Conservation (phyloP, 2,797 vertebrate genomes). For the Vireo griseus region DNA sequence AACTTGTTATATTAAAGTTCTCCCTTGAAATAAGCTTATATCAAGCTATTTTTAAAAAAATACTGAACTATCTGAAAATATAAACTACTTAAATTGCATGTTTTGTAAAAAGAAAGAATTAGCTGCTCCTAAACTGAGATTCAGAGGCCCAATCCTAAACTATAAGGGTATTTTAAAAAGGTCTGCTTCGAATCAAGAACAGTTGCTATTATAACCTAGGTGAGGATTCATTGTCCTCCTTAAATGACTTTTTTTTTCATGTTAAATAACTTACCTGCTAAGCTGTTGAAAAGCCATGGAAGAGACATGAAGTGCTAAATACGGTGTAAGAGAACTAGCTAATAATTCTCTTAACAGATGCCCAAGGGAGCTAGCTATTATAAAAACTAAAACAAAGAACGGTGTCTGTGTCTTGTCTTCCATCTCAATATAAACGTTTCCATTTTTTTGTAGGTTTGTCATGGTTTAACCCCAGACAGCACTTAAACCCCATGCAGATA, state of each 20-base stretch:
- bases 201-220: background rate
- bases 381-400: background rate
- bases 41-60: background rate
- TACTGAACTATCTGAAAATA: background rate
- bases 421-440: background rate
- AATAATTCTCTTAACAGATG: background rate
- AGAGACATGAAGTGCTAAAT: background rate
- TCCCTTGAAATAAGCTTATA: background rate
- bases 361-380: background rate
- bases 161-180: accelerated
- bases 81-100: background rate
- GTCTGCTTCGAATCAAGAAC: background rate
- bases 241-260: background rate
- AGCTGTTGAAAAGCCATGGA: background rate
- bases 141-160: background rate
- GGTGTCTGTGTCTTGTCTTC: background rate
- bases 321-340: background rate
- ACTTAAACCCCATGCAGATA: background rate
- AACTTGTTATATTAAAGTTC: background rate
- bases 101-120: background rate
- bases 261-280: background rate
- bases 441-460: background rate
- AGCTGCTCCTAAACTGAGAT: background rate
- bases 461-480: background rate
- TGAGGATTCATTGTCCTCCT: background rate